A percentile compares a stretch with the other conserved stretches of the same genome.
Evolutionary conservation across 2,113 vertebrate species (phyloP).

Genomic region (Pholis gunnellus): DNA sequence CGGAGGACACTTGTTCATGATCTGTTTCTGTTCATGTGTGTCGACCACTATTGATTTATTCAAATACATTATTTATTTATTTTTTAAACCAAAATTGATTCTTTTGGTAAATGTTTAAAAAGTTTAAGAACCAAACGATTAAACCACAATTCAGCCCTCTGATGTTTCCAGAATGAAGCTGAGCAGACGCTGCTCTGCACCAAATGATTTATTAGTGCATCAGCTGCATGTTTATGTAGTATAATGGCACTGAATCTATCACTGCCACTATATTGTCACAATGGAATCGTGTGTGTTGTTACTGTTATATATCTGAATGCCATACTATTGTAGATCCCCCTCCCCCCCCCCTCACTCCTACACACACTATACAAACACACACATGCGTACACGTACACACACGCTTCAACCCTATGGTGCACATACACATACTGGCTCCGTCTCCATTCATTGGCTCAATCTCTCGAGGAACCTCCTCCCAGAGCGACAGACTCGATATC

Average conservation of each 20-base stretch:
- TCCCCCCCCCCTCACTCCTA: background rate
- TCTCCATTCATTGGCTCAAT: constrained; percentile 60
- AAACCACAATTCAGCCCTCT: background rate
- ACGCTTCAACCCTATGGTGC: constrained; percentile 54
- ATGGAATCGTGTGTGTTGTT: constrained; percentile 53
- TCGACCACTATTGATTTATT: background rate
- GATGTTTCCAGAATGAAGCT: constrained; percentile 25
- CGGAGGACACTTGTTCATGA: background rate
- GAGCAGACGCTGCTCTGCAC: constrained; percentile 43
- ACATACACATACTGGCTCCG: constrained; percentile 56
- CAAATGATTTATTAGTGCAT: constrained; percentile 60
- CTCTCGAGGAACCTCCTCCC: constrained; percentile 82
- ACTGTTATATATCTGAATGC: constrained; percentile 51
- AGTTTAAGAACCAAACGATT: background rate
- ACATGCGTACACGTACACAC: constrained; percentile 26
- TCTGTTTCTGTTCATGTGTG: background rate
- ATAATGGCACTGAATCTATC: constrained; percentile 63
- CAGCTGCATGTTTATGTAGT: constrained; percentile 59
- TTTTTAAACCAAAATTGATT: background rate
- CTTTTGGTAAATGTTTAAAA: background rate
- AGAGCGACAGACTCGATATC: constrained; percentile 76
- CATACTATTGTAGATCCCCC: constrained; percentile 45
- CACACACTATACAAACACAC: constrained; percentile 46
- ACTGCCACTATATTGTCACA: constrained; percentile 58
- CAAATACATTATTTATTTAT: background rate